Evolutionary conservation across 2,888 invertebrate species (phyloP), one percentile per base, ranked within the genome.

Genomic region (Drosophila testacea): DNA sequence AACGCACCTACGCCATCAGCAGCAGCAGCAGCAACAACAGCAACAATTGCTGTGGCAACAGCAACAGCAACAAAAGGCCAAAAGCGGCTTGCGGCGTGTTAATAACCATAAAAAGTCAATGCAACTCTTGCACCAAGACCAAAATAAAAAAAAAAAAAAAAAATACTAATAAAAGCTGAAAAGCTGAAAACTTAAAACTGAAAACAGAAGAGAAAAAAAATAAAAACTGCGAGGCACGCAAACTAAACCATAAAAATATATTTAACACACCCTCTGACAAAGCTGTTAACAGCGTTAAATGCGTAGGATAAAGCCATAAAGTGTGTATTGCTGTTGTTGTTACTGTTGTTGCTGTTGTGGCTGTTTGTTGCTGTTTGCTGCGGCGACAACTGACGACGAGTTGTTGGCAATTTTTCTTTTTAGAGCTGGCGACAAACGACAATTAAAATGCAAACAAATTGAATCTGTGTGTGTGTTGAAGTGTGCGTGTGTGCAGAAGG

Each of bases 381-480:
- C 69, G 50, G 69, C 69, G 60, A 79, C 68, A 73, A 66, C 70
- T 66, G 76, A 70, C 76, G 79, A 76, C 82, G 80, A 71, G 84
- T 82, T 84, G 87, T 83, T 83, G 60, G 79, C 83, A 70, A 83
- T 83, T 86, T 86, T 83, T 83, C 79, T 79, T 79, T 81, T 80
- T 79, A 77, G 74, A 79, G 63, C 86, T 76, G 65, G 81, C 83
- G 70, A 85, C 83, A 79, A 83, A 79, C 81, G 81, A 86, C 83
- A 83, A 83, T 83, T 83, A 83, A 83, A 83, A 83, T 83, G 83
- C 83, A 83, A 86, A 81, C 83, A 83, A 83, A 83, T 83, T 83
- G 83, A 73, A 73, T 70, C 59, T 69, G 54, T 69, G 52, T 69
- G 64, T 68, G 6, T 54, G 38, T 51, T 51, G 32, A n/a, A 10